Evolutionary conservation across 2,888 invertebrate species (phyloP).

Genomic region (Apotomis turbidana): DNA sequence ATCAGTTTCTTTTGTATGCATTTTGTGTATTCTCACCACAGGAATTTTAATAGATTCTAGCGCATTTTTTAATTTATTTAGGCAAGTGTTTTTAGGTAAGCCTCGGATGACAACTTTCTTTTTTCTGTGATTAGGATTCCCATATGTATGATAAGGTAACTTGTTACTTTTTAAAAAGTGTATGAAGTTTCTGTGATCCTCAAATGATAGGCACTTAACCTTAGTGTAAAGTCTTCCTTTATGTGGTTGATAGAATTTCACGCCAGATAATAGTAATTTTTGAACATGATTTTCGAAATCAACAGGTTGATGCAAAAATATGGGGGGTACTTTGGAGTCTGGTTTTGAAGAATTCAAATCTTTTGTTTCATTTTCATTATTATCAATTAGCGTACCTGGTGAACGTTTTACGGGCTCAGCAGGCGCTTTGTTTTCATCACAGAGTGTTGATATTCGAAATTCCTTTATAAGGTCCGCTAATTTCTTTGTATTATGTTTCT

Average conservation of each 20-base stretch:
- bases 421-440: not conserved
- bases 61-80: conserved; percentile 54
- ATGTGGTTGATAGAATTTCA: conserved; percentile 56
- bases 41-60: conserved; percentile 60
- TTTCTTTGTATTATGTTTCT: conserved; percentile 47
- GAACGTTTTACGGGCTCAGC: conserved; percentile 15
- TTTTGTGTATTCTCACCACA: conserved; percentile 60
- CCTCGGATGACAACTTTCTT: conserved; percentile 66
- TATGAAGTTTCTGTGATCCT: conserved; percentile 57
- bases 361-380: conserved; percentile 41
- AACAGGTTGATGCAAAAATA: conserved; percentile 61
- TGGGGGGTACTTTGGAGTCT: conserved; percentile 54
- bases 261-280: conserved; percentile 51
- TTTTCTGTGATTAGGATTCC: conserved; percentile 59
- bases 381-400: conserved; percentile 46
- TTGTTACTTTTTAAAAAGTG: conserved; percentile 59
- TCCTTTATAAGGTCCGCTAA: conserved; percentile 45
- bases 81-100: conserved; percentile 55
- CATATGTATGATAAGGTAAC: conserved; percentile 66
- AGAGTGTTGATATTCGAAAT: conserved; percentile 45
- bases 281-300: conserved; percentile 53
- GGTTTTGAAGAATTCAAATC: not conserved
- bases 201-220: conserved; percentile 53
- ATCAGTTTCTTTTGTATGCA: conserved; percentile 54
- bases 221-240: conserved; percentile 52